These are phyloP conservation scores for Tragelaphus scriptus DNA, from an alignment of 2,113 vertebrate species.

Conservation along the genomic window DNA sequence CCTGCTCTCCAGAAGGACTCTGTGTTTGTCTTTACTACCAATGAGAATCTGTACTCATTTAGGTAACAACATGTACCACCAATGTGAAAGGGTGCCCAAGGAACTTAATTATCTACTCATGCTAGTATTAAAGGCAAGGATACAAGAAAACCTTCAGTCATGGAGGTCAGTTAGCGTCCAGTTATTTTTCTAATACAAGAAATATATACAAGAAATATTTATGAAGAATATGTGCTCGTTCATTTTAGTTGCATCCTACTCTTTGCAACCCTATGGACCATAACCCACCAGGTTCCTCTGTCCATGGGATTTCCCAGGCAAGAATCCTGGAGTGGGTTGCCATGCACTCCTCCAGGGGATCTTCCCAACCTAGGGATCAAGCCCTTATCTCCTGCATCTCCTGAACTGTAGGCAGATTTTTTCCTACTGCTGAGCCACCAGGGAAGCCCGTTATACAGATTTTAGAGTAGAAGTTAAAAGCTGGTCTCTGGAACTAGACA, in stretches of 20 bases:
- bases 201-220: background rate
- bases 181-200: background rate
- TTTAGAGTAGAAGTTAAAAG: background rate
- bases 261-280: background rate
- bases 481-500: background rate
- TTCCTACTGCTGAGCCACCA: background rate
- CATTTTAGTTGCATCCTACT: background rate
- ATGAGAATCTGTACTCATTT: background rate
- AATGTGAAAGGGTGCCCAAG: background rate
- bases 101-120: background rate
- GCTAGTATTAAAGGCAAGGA: background rate
- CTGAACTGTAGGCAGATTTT: background rate
- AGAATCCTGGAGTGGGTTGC: background rate
- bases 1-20: background rate
- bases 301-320: background rate
- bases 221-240: background rate
- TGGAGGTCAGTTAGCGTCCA: background rate
- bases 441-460: background rate
- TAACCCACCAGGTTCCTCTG: background rate
- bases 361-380: background rate
- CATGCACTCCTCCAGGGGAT: background rate
- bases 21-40: background rate
- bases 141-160: background rate
- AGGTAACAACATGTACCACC: background rate
- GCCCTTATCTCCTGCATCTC: background rate